Base-by-base conservation (phyloP, 2,113 vertebrate genomes). In the Xiphophorus couchianus region DNA sequence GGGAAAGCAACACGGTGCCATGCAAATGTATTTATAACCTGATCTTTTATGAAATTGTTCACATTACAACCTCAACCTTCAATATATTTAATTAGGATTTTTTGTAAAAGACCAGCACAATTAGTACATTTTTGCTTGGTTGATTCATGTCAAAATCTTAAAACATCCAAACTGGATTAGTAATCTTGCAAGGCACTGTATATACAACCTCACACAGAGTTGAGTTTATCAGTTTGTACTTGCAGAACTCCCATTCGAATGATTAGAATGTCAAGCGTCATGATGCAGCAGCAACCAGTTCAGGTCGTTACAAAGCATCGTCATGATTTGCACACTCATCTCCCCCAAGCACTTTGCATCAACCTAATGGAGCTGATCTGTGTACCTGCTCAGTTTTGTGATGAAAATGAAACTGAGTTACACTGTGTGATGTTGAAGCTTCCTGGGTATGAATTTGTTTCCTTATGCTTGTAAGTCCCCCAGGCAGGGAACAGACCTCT, bases 371-470 rank as follows among this genome's bases (percentile, higher is more conserved):
- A 65, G 35, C 15, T 13, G 25, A 25, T 54, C 67, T 42, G 13
- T 25, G 0, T 96, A 99, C 97, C 98, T 98, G 95, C 78, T 91
- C 81, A 81, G 93, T 83, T 94, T 91, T 95, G 1, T 96, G 96
- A 62, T 95, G 95, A 37, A 94, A 91, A 35, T 96, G 95, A 80
- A 94, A 90, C 79, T 96, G 95, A 91, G 95, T 91, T 88, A 96
- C 94, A 48, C 91, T 96, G 79, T 83, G 90, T 62, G 94, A 92
- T 74, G 95, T 93, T 66, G 91, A 89, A 74, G 82, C 92, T 91
- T 93, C 90, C 61, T 94, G 95, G 86, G 90, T 96, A 86, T 98
- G 97, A 66, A 99, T 98, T 73, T 96, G 97, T 94, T 95, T 96
- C 87, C 96, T 97, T 90, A 97, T 92, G 62, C 94, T 96, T 90